Percentiles rank a stretch among this genome's conserved stretches.
These are phyloP conservation scores for Hyles lineata DNA, from an alignment of 2,888 invertebrate species.

Conservation along the genomic window DNA sequence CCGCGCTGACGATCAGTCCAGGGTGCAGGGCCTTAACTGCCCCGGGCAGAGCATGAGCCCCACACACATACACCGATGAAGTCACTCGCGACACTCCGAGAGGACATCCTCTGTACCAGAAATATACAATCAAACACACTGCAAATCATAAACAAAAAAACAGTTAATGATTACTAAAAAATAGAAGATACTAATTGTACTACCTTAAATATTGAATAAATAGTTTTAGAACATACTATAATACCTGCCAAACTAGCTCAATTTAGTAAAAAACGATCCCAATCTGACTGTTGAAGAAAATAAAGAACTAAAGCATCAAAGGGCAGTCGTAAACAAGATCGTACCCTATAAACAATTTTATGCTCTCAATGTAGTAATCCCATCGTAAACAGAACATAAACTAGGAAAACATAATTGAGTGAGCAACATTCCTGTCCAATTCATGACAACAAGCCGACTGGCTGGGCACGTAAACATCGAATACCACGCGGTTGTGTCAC, in stretches of 20 bases:
- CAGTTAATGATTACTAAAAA: neutral
- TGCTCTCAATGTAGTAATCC: conserved; percentile 32
- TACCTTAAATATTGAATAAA: too few species aligned
- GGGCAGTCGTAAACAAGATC: conserved; percentile 11
- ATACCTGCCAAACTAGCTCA: too few species aligned
- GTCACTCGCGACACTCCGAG: conserved; percentile 89
- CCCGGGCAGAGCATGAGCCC: conserved; percentile 90
- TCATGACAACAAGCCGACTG: conserved; percentile 64
- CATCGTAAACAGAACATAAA: conserved; percentile 37
- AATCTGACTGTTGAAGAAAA: neutral
- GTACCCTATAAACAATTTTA: conserved; percentile 26
- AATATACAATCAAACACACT: conserved; percentile 15
- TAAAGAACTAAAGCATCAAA: neutral
- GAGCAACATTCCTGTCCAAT: conserved; percentile 50
- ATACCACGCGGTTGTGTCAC: conserved; percentile 76
- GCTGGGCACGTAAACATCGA: conserved; percentile 71
- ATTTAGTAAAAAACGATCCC: neutral
- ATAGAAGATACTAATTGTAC: neutral
- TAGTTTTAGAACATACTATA: too few species aligned
- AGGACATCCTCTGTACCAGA: conserved; percentile 72
- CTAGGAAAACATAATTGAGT: conserved; percentile 45
- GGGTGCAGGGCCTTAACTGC: conserved; percentile 88
- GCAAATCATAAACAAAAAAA: neutral
- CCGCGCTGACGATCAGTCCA: conserved; percentile 92
- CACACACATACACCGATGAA: conserved; percentile 90